A percentile compares a stretch with the other conserved stretches of the same genome.
Conservation (phyloP, 2,888 invertebrate species). For the Drosophila atripex region DNA sequence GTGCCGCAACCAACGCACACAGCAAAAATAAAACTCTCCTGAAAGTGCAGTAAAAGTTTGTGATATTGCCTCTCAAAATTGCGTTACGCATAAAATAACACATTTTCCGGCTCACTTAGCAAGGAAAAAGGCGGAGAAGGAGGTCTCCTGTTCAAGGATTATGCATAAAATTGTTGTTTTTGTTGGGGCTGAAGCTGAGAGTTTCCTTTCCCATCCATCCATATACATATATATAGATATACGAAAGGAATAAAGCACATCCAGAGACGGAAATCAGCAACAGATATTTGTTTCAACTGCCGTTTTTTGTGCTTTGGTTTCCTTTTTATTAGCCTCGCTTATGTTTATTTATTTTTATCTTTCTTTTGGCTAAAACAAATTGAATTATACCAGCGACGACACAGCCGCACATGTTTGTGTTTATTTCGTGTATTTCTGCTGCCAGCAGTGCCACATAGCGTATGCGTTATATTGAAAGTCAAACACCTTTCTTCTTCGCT, state of each 20-base stretch:
- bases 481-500: conserved; percentile 29
- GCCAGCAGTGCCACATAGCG: conserved; percentile 47
- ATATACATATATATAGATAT: neutral
- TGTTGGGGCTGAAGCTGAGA: conserved; percentile 24
- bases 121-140: conserved; percentile 31
- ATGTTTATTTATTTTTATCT: conserved; percentile 52
- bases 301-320: conserved; percentile 10
- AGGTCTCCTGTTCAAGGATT: conserved; percentile 53
- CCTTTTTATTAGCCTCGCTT: conserved; percentile 30
- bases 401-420: conserved; percentile 15
- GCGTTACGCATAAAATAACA: conserved; percentile 67
- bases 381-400: conserved; percentile 61
- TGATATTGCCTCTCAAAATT: conserved; percentile 48
- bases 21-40: conserved; percentile 5
- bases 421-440: conserved; percentile 19
- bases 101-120: conserved; percentile 58
- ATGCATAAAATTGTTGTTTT: conserved; percentile 54
- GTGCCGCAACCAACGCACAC: conserved; percentile 2
- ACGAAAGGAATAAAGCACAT: conserved; percentile 2
- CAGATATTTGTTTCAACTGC: conserved; percentile 7
- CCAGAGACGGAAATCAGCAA: conserved; percentile 29
- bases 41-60: conserved; percentile 43
- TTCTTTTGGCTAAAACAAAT: conserved; percentile 58
- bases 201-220: conserved; percentile 7
- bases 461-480: conserved; percentile 50